Conservation (phyloP, 2,113 vertebrate genomes). For the Bujurquina vittata region DNA sequence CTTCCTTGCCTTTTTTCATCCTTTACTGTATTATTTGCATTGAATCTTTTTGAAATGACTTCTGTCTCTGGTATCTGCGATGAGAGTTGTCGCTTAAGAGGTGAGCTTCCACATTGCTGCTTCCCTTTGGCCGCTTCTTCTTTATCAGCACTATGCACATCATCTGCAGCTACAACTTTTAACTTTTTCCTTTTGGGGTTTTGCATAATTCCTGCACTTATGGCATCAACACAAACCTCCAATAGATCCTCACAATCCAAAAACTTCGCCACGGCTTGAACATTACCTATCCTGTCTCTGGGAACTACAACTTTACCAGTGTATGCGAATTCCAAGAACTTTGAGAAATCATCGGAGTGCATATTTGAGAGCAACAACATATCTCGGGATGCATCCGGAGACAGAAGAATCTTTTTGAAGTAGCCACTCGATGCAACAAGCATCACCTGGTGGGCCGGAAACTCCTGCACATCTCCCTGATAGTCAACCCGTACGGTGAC, state of each 20-base stretch:
- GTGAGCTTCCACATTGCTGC: not conserved
- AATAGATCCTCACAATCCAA: constrained; percentile 89
- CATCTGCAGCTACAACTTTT: not conserved
- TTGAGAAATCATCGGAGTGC: constrained; percentile 83
- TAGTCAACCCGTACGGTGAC: constrained; percentile 90
- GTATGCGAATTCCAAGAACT: constrained; percentile 93
- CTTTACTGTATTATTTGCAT: constrained; percentile 19
- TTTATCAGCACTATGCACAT: not conserved
- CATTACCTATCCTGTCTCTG: constrained; percentile 82
- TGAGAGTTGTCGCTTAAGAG: constrained; percentile 24
- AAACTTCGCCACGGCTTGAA: constrained; percentile 85
- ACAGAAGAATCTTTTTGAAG: constrained; percentile 89
- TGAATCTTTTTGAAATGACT: not conserved
- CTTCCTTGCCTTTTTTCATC: constrained; percentile 72
- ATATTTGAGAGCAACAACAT: constrained; percentile 85
- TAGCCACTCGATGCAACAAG: constrained; percentile 94
- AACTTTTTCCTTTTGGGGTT: not conserved
- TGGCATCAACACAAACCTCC: constrained; percentile 80
- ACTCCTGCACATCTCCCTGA: constrained; percentile 86
- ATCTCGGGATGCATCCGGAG: constrained; percentile 74
- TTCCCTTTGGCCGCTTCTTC: constrained; percentile 2
- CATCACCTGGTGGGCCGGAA: constrained; percentile 90
- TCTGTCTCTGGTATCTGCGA: constrained; percentile 11
- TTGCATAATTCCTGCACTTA: constrained; percentile 18
- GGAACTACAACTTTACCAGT: constrained; percentile 87